A percentile compares a stretch with the other conserved stretches of the same genome.
These are phyloP conservation scores for Anhinga anhinga DNA, from an alignment of 2,113 vertebrate species.

Conservation along the genomic window DNA sequence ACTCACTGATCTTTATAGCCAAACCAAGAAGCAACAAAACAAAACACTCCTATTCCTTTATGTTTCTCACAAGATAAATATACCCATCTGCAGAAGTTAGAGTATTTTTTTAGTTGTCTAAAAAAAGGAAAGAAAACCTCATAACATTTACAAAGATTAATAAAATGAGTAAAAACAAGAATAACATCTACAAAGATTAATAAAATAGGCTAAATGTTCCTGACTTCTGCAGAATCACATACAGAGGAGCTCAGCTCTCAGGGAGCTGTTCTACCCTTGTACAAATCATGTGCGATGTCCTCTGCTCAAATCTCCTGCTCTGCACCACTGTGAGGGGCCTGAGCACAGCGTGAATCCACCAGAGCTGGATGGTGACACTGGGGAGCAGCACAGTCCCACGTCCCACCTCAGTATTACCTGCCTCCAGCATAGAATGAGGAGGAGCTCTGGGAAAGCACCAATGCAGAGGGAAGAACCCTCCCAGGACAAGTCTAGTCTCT, in stretches of 20 bases:
- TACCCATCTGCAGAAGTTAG: neutral
- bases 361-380: neutral
- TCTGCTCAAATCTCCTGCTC: neutral
- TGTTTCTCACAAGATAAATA: neutral
- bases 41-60: neutral
- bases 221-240: neutral
- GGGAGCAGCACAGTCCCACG: neutral
- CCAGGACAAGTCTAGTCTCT: neutral
- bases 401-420: too few relatives aligned
- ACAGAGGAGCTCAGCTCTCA: neutral
- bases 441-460: neutral
- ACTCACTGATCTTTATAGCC: neutral
- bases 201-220: neutral
- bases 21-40: neutral
- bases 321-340: neutral
- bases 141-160: neutral
- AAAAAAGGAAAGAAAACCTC: fast-evolving
- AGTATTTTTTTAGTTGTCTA: neutral
- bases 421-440: neutral
- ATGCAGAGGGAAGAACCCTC: neutral
- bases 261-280: neutral
- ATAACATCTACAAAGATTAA: neutral
- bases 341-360: neutral
- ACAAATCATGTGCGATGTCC: neutral
- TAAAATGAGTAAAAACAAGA: neutral